A percentile compares a stretch with the other conserved stretches of the same genome.
Evolutionary conservation across 2,113 vertebrate species (phyloP).

Genomic region (Myrmophylax atrothorax): DNA sequence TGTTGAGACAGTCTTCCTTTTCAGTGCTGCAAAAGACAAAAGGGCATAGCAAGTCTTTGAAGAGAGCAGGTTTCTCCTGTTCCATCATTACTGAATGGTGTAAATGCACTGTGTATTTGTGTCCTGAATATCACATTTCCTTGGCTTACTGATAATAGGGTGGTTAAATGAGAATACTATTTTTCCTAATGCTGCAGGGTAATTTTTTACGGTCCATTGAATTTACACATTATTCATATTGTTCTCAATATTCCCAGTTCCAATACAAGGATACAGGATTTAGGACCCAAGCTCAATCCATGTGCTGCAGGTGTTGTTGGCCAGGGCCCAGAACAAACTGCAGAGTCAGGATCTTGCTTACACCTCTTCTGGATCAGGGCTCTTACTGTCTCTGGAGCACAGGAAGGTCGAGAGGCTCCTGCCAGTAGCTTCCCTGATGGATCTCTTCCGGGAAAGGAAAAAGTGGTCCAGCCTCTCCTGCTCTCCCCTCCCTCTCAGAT

Average conservation of each 20-base stretch:
- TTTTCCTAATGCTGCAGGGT: not conserved
- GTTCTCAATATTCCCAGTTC: not conserved
- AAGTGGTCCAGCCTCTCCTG: not conserved
- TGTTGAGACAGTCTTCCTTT: not conserved
- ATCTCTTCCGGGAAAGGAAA: not conserved
- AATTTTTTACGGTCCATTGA: not conserved
- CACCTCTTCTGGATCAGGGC: not conserved
- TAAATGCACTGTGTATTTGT: not conserved
- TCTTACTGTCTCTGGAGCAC: not conserved
- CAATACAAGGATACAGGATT: not conserved
- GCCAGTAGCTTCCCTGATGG: not conserved
- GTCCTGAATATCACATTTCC: not conserved
- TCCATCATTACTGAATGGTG: not conserved
- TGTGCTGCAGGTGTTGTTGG: not conserved
- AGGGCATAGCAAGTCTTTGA: not conserved
- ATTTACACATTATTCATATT: not conserved
- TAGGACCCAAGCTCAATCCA: not conserved
- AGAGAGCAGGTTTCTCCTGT: not conserved
- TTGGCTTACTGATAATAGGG: not conserved
- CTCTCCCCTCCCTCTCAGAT: not conserved
- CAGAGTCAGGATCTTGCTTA: not conserved
- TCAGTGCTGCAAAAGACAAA: not conserved
- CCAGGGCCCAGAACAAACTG: accelerated
- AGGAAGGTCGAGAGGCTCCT: not conserved
- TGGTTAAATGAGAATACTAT: not conserved